Base-by-base conservation (phyloP, 2,797 vertebrate species). In the Lutra lutra region DNA sequence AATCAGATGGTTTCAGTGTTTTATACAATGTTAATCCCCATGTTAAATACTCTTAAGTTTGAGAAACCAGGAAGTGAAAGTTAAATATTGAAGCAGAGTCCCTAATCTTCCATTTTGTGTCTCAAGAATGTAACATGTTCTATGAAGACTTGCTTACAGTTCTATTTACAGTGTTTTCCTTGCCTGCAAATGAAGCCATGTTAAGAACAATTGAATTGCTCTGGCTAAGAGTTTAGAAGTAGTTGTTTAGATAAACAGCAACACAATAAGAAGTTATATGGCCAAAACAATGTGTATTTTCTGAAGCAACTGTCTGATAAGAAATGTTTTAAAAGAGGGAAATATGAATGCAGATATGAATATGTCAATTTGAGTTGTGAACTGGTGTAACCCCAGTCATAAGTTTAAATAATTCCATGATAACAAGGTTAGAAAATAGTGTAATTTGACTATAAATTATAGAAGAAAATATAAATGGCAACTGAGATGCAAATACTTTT, bases 41-140 rank as follows among this genome's bases (percentile, higher is more conserved):
- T 96, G 89, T 84, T 97, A 86, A 98, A 96, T 86, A 94, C 86
- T 95, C 23, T 97, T 54, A 96, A 95, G 94, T 96, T 96, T 97
- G 83, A 96, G 95, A 96, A 97, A 97, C 43, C 32, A 94, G 29
- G 83, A 97, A 82, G 93, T 97, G 60, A 97, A 97, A 89, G 48
- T 40, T 89, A 96, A 96, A 96, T 87, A 83, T 18, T 96, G 88
- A 88, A 56, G 4, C 46, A 89, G 9, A 66, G 23, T 68, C 40
- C 12, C n/a, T 86, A 92, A 94, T 78, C 11, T 88, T 75, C 14
- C 35, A 60, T 20, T 94, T 11, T 40, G 10, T 62, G 64, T 88
- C 86, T 93, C 73, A 91, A 86, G 32, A 94, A 84, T 60, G 66
- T 48, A 64, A 92, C 88, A 92, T 40, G 3, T 79, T 89, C 27